Evolutionary conservation across 1,140 invertebrate genomes (phyloP), one percentile per base, ranked within the genome.

Genomic region (Drosophila varians): DNA sequence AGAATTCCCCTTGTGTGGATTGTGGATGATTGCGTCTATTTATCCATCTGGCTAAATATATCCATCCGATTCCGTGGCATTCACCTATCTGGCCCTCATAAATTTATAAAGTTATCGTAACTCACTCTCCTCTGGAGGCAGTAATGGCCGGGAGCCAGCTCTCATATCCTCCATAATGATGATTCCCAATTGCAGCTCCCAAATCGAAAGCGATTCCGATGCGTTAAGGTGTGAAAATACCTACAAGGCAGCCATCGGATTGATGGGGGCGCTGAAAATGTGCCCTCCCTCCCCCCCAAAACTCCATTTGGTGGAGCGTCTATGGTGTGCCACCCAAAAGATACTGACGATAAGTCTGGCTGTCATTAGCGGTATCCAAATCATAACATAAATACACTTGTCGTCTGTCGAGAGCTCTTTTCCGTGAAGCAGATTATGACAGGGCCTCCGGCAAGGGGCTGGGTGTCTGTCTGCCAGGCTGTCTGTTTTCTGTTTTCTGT

Each of bases 311-410:
- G 38, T 16, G 14, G 8, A 9, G 18, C 45, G 18, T 25, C 19
- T 53, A n/a, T n/a, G 42, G 28, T 12, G 51, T 70, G 78, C 58
- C 77, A 82, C 74, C 76, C 76, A 42, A 79, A 64, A 42, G 54
- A 36, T 16, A 38, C 49, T 36, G 43, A 38, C 57, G 52, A 38
- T 38, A 6, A 40, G 52, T 51, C 65, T 48, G 71, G 46, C 82
- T 86, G 77, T 90, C 88, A 90, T 90, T 90, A 90, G 79, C 74
- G 77, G 74, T 80, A 90, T 90, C 76, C 83, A 90, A 80, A 90
- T 90, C 88, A 90, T 90, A 90, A 90, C 79, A 90, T 90, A 90
- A 90, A 90, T 90, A 90, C 77, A 84, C 87, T 90, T 90, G 88
- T 90, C 88, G 88, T 90, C 87, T 90, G 79, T 54, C 73, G 65